Percentiles rank a stretch among this genome's conserved stretches.
Evolutionary conservation across 2,888 invertebrate species (phyloP).

Genomic region (Dynastes tityus): DNA sequence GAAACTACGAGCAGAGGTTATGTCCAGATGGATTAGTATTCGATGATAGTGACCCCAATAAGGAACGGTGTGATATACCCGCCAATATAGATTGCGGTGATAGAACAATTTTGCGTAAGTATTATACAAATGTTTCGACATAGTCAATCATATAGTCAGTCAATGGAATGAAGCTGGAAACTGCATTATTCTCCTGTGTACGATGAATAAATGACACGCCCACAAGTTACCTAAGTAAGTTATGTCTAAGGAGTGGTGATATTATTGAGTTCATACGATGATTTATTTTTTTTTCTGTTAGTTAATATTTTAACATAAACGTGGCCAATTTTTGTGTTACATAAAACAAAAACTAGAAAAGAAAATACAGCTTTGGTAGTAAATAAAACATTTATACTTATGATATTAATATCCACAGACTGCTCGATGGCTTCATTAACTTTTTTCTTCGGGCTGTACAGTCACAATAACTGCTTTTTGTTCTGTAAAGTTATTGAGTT

Average conservation of each 20-base stretch:
- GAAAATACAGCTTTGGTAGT: too few species aligned
- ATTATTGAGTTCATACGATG: not conserved
- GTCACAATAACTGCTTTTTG: too few species aligned
- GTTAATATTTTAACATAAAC: not conserved
- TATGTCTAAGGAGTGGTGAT: constrained; percentile 33
- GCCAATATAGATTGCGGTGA: constrained; percentile 86
- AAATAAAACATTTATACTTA: too few species aligned
- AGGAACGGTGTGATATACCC: constrained; percentile 84
- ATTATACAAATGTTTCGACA: constrained; percentile 4
- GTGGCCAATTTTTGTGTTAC: not conserved
- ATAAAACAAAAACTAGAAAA: too few species aligned
- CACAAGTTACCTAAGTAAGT: constrained; percentile 33
- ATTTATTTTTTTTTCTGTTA: not conserved
- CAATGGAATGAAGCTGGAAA: too few species aligned
- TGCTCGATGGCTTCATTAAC: too few species aligned
- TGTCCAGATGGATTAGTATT: constrained; percentile 88
- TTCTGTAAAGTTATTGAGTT: too few species aligned
- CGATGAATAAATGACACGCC: constrained; percentile 30
- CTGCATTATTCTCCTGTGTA: not conserved
- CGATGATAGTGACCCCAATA: constrained; percentile 80
- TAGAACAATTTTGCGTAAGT: constrained; percentile 82
- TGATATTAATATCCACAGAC: too few species aligned
- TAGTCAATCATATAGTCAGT: not conserved
- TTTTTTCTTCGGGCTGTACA: too few species aligned
- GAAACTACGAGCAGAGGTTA: constrained; percentile 77